Evolutionary conservation across 2,113 vertebrate genomes (phyloP).

Genomic region (Brachyhypopomus occidentalis): DNA sequence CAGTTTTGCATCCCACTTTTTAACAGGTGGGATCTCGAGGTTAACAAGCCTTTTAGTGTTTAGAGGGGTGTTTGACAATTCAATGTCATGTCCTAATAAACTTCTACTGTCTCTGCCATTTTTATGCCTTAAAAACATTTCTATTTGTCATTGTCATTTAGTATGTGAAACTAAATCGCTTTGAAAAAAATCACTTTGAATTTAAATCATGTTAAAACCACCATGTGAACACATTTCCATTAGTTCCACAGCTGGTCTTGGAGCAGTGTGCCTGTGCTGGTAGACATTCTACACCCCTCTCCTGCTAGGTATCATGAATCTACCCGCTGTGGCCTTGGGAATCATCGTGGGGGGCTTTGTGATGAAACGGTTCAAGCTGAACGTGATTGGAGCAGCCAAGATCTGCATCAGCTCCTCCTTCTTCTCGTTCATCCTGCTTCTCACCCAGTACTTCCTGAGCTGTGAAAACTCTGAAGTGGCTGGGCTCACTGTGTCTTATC

Average conservation of each 20-base stretch:
- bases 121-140: no score
- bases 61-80: background rate
- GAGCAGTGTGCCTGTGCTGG: no score
- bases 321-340: slow-evolving; percentile 91
- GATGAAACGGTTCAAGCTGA: slow-evolving; percentile 86
- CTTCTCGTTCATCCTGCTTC: slow-evolving; percentile 76
- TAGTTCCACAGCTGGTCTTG: background rate
- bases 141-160: no score
- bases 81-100: background rate
- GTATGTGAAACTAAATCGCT: no score
- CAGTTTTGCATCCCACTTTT: background rate
- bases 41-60: background rate
- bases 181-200: no score
- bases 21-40: no score
- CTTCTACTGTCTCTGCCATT: background rate
- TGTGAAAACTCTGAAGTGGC: slow-evolving; percentile 86
- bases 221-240: background rate
- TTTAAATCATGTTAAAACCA: background rate
- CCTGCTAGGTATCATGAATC: slow-evolving; percentile 83
- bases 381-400: slow-evolving; percentile 80
- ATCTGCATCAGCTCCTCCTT: slow-evolving; percentile 71
- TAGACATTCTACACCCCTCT: background rate
- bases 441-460: slow-evolving; percentile 77
- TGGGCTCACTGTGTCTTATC: slow-evolving; percentile 84
- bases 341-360: slow-evolving; percentile 88